These are phyloP conservation scores for Cyphomyrus discorhynchus DNA, from an alignment of 2,113 vertebrate species.

Conservation along the genomic window DNA sequence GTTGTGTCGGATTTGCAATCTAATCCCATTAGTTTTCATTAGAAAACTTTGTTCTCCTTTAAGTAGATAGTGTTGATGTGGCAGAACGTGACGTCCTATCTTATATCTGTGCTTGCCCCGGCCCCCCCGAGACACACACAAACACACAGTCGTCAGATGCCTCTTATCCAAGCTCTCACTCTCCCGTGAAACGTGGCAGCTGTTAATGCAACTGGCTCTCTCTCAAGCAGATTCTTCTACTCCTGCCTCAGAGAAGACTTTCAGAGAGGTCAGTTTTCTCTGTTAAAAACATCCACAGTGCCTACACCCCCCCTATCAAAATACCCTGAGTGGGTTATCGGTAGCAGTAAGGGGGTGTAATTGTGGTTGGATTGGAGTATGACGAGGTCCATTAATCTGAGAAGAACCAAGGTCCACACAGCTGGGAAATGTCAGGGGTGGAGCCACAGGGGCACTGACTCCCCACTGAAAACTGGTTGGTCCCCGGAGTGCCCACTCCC, in stretches of 20 bases:
- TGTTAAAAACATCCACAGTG: background rate
- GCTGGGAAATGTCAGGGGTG: background rate
- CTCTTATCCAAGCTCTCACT: background rate
- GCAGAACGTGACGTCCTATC: conserved; percentile 31
- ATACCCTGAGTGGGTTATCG: background rate
- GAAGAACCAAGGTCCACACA: background rate
- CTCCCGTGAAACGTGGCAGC: background rate
- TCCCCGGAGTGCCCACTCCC: background rate
- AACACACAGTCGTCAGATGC: background rate
- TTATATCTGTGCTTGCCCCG: background rate
- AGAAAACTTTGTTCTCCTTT: conserved; percentile 38
- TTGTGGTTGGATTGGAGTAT: background rate
- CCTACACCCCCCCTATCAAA: background rate
- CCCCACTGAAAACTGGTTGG: background rate
- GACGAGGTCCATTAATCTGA: background rate
- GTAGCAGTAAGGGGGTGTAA: background rate
- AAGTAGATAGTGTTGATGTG: conserved; percentile 30
- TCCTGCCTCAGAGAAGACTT: background rate
- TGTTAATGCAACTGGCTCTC: background rate
- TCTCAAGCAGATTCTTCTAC: background rate
- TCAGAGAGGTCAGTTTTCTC: background rate
- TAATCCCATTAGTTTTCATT: conserved; percentile 40
- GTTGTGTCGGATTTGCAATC: background rate
- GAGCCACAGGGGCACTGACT: background rate
- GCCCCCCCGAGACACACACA: background rate